Base-by-base conservation (phyloP, 2,113 vertebrate species). In the Apteryx owenii region DNA sequence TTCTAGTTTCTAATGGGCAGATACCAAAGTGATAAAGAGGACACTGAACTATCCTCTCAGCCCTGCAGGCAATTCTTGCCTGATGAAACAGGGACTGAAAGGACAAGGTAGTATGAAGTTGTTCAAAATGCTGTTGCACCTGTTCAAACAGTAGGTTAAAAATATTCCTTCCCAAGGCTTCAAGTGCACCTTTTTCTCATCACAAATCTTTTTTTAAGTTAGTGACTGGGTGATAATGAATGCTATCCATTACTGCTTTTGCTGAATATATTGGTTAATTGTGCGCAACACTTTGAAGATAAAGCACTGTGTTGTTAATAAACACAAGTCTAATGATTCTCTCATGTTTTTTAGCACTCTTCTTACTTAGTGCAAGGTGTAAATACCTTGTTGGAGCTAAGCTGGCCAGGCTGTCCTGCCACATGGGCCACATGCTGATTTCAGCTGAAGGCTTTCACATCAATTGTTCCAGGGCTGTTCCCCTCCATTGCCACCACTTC, bases 161-260 rank as follows among this genome's bases (percentile, higher is more conserved):
- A 92, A 51, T 53, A 20, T 65, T 79, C 70, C 16, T 73, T 88
- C 78, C 58, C 36, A 73, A 82, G 29, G 33, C 56, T 95, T 82
- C 62, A 44, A 69, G 29, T 13, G 3, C 36, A 78, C 80, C 70
- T 51, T 62, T 56, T 70, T 78, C 79, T 93, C n/a, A 90, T 70
- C 65, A n/a, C 51, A 78, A 82, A 91, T 70, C 48, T 62, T 25
- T 76, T 85, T 76, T 54, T 58, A 82, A 93, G 86, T 62, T 26
- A 80, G 64, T 73, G 83, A 79, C 90, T 95, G 79, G 48, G 81
- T 96, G 96, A 91, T 97, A 96, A 96, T 95, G 90, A 92, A 82
- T 73, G 81, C 80, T 92, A 89, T 76, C 68, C 72, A 44, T 91
- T 85, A 69, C 80, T 76, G 46, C 5, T 16, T 46, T 91, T 87